Evolutionary conservation across 2,797 vertebrate genomes (phyloP).

Genomic region (Pelodytes ibericus): DNA sequence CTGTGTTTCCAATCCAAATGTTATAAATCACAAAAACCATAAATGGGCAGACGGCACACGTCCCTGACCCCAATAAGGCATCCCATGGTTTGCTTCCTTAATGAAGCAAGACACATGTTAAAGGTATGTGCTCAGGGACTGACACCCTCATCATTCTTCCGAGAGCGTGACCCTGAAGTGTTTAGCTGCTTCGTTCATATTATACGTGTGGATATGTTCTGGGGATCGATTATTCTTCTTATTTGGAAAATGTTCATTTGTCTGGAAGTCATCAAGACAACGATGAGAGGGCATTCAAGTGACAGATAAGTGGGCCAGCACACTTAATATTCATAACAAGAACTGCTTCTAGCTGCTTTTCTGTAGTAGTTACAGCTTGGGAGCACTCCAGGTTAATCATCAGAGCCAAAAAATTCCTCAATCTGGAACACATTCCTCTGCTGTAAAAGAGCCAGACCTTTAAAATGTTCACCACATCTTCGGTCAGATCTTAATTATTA

Average conservation of each 20-base stretch:
- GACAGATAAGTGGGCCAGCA: conserved; percentile 32
- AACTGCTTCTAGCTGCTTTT: conserved; percentile 32
- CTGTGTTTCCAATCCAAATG: no score
- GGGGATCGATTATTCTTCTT: background rate
- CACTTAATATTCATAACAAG: conserved; percentile 8
- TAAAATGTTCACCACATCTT: conserved; percentile 60
- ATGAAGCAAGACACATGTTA: no score
- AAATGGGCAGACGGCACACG: no score
- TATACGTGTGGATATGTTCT: background rate
- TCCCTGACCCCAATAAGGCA: no score
- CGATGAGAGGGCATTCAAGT: conserved; percentile 28
- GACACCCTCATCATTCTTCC: no score
- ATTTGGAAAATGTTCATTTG: conserved; percentile 11
- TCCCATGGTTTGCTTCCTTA: no score
- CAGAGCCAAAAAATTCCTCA: conserved; percentile 63
- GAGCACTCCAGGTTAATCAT: conserved; percentile 59
- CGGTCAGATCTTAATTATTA: conserved; percentile 52
- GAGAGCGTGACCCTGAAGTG: background rate
- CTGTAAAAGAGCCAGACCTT: conserved; percentile 62
- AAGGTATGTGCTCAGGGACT: no score
- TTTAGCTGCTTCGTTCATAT: background rate
- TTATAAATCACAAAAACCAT: no score
- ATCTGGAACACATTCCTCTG: conserved; percentile 64
- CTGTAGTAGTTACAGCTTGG: conserved; percentile 30
- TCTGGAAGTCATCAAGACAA: conserved; percentile 26